phyloP scores from a whole-genome alignment of 1,140 invertebrate species.

The Pseudomyrmex cubaensis region DNA sequence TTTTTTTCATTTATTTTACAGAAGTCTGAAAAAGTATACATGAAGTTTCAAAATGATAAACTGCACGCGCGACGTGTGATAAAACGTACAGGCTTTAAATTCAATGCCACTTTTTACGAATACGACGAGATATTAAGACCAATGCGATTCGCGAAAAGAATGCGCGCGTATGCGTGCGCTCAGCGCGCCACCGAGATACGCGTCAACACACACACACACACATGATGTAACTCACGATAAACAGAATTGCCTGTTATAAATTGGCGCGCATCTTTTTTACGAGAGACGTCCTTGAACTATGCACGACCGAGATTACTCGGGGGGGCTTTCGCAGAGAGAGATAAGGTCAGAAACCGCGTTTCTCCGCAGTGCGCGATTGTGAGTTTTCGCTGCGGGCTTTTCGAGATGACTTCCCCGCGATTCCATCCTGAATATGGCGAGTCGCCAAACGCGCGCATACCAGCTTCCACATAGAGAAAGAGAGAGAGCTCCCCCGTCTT shows the following conservation, averaged over 20 bases:
- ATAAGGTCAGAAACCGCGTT: conserved; percentile 38
- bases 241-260: conserved; percentile 18
- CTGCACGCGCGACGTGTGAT: too few relatives aligned
- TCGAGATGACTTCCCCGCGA: neutral
- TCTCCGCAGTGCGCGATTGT: conserved; percentile 19
- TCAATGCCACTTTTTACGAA: conserved; percentile 7
- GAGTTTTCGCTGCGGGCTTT: conserved; percentile 51
- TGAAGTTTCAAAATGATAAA: too few relatives aligned
- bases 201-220: neutral
- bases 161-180: too few relatives aligned
- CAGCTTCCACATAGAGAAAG: neutral
- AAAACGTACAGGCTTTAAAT: too few relatives aligned
- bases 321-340: conserved; percentile 22
- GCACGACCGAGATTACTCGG: conserved; percentile 6
- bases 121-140: too few relatives aligned
- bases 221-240: conserved; percentile 19
- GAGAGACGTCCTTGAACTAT: conserved; percentile 21
- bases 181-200: neutral
- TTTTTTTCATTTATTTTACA: neutral
- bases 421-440: conserved; percentile 37
- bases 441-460: conserved; percentile 30
- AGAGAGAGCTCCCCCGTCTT: neutral
- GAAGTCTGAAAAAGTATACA: too few relatives aligned
- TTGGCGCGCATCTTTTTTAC: conserved; percentile 1
- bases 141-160: neutral